Evolutionary conservation across 2,888 invertebrate genomes (phyloP).

Genomic region (Hololepta plana): DNA sequence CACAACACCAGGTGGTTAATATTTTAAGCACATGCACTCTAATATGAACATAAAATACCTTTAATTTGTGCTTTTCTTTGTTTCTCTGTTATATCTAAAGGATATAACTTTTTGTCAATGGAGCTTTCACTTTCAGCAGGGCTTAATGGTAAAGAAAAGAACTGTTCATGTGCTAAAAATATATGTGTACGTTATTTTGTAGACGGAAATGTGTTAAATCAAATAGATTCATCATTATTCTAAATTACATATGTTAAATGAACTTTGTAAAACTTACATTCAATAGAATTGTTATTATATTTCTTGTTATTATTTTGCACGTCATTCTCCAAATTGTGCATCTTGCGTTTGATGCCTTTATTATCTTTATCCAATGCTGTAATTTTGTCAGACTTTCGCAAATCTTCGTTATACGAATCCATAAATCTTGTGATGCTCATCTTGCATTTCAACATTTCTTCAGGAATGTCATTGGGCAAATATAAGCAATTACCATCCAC

Average conservation of each 20-base stretch:
- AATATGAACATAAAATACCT: too few species aligned
- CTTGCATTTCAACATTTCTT: background rate
- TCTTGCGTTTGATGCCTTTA: constrained; percentile 1
- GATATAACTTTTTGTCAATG: constrained; percentile 12
- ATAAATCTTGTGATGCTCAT: constrained; percentile 3
- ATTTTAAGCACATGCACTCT: too few species aligned
- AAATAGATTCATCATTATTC: too few species aligned
- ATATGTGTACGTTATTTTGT: background rate
- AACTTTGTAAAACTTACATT: constrained; percentile 6
- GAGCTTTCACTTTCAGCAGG: constrained; percentile 23
- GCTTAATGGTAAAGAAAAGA: constrained; percentile 20
- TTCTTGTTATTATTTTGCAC: constrained; percentile 7
- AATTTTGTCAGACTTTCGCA: constrained; percentile 1
- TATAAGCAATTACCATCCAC: background rate
- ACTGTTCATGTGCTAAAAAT: constrained; percentile 11
- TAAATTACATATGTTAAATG: background rate
- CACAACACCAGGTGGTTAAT: too few species aligned
- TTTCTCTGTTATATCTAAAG: constrained; percentile 1
- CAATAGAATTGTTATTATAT: constrained; percentile 9
- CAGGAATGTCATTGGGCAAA: too few species aligned
- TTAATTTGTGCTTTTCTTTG: constrained; percentile 4
- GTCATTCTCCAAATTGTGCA: constrained; percentile 6
- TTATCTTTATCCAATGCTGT: constrained; percentile 9
- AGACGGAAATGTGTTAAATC: background rate
- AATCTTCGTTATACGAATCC: constrained; percentile 7